These are phyloP conservation scores for Thereva nobilitata DNA, from an alignment of 2,888 invertebrate species.

Conservation along the genomic window DNA sequence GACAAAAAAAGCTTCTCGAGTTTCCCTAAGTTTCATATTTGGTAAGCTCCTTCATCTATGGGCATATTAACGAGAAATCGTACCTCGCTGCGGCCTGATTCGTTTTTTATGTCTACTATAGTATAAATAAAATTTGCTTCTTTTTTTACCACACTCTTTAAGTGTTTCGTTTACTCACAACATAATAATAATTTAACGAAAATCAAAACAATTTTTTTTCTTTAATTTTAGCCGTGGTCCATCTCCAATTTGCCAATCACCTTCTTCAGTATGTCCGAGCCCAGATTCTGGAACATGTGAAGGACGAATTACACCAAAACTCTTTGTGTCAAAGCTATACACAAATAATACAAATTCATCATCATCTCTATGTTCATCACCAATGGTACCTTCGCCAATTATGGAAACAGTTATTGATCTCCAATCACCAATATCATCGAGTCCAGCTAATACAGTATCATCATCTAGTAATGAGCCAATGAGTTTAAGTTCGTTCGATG, in stretches of 20 bases:
- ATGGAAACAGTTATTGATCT: constrained; percentile 46
- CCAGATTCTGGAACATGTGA: constrained; percentile 58
- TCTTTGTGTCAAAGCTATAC: constrained; percentile 56
- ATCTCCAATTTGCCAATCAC: constrained; percentile 58
- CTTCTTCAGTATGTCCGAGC: constrained; percentile 57
- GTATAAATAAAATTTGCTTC: too few species aligned
- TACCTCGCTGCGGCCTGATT: too few species aligned
- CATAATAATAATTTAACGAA: too few species aligned
- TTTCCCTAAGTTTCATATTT: too few species aligned
- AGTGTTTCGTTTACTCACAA: too few species aligned
- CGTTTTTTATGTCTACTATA: too few species aligned
- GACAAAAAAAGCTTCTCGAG: too few species aligned
- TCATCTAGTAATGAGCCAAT: constrained; percentile 21
- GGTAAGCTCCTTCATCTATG: too few species aligned
- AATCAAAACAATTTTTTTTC: constrained; percentile 4
- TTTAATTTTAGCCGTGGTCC: constrained; percentile 53
- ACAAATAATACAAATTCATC: constrained; percentile 48
- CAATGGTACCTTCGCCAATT: constrained; percentile 47
- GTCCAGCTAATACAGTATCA: constrained; percentile 21
- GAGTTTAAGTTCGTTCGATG: constrained; percentile 9
- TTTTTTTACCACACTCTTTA: too few species aligned
- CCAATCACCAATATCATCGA: constrained; percentile 39
- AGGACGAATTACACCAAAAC: constrained; percentile 58
- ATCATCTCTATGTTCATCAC: constrained; percentile 53
- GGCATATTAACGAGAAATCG: too few species aligned